Evolutionary conservation across 2,797 vertebrate species (phyloP).

Genomic region (Melanotaenia maccullochi): DNA sequence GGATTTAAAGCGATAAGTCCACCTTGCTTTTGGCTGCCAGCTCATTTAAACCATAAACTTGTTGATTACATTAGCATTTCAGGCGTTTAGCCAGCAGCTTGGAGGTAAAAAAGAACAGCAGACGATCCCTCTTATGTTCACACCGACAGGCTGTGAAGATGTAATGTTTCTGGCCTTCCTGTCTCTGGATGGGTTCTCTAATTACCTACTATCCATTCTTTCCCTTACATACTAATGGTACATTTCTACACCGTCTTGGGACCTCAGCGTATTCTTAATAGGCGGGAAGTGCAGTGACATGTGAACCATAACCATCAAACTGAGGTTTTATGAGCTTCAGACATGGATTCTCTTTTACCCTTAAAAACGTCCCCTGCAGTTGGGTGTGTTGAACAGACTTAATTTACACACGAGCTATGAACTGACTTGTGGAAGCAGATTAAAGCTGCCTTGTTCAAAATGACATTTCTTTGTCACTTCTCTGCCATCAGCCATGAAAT

Average conservation of each 20-base stretch:
- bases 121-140: slow-evolving; percentile 2
- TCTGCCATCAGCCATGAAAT: background rate
- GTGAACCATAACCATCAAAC: slow-evolving; percentile 4
- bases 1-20: slow-evolving; percentile 17
- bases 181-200: background rate
- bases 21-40: slow-evolving; percentile 8
- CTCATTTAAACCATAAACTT: slow-evolving; percentile 35
- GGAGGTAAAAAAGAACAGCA: background rate
- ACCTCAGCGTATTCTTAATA: background rate
- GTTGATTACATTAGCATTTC: slow-evolving; percentile 45
- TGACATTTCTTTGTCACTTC: background rate
- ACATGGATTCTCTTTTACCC: background rate
- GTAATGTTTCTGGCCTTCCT: slow-evolving; percentile 14
- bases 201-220: background rate
- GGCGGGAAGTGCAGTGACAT: slow-evolving; percentile 21
- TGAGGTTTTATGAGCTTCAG: background rate
- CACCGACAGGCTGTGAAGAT: background rate
- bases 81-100: slow-evolving; percentile 21
- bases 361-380: background rate
- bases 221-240: slow-evolving; percentile 28
- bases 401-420: background rate
- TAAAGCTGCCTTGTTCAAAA: background rate
- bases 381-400: slow-evolving; percentile 8
- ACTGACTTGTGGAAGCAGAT: background rate
- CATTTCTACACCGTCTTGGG: slow-evolving; percentile 16